Evolutionary conservation across 2,113 vertebrate species (phyloP).

Genomic region (Nycticebus coucang): DNA sequence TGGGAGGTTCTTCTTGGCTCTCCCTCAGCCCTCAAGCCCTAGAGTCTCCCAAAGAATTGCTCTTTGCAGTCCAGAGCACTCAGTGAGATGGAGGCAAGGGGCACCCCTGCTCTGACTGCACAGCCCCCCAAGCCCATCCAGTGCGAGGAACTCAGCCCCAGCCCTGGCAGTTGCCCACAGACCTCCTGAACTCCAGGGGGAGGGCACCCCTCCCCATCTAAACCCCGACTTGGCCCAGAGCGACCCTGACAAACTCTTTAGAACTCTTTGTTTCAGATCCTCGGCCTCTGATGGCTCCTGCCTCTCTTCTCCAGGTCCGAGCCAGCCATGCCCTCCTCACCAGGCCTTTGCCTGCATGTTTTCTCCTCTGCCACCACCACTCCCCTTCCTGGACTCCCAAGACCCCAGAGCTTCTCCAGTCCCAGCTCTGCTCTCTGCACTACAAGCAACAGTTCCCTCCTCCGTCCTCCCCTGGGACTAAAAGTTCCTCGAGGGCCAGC

Average conservation of each 20-base stretch:
- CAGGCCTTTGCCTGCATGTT: background rate
- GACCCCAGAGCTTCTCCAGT: background rate
- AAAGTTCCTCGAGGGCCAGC: background rate
- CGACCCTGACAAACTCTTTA: background rate
- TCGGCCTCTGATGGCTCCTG: background rate
- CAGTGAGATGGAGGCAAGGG: background rate
- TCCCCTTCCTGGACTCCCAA: background rate
- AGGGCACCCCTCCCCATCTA: background rate
- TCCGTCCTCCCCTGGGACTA: fast-evolving
- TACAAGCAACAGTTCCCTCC: background rate
- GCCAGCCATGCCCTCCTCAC: background rate
- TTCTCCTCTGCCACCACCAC: background rate
- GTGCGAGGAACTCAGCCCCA: background rate
- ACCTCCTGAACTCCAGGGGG: background rate
- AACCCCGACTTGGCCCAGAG: background rate
- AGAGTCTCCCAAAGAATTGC: background rate
- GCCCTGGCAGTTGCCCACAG: background rate
- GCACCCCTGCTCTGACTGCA: too few species aligned
- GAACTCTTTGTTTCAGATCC: background rate
- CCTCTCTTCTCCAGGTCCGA: fast-evolving
- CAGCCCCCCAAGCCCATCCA: background rate
- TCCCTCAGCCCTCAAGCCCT: background rate
- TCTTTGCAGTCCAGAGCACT: background rate
- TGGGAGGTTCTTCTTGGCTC: background rate
- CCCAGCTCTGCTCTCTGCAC: background rate